phyloP scores from a whole-genome alignment of 2,888 invertebrate genomes.

The Ichneumoninae sp. region DNA sequence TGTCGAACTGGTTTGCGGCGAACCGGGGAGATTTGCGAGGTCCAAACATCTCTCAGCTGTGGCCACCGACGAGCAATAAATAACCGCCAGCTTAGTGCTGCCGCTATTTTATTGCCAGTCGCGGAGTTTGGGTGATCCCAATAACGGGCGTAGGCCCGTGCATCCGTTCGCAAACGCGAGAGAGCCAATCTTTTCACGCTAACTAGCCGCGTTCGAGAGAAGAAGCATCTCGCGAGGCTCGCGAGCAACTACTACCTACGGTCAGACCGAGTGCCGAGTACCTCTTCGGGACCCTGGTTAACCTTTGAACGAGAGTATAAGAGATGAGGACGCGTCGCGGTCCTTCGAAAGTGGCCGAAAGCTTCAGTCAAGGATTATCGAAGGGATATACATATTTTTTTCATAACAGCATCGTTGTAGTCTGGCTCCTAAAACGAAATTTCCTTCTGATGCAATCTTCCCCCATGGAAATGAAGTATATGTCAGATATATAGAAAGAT shows the following conservation, averaged over 20 bases:
- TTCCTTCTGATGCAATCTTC: neutral
- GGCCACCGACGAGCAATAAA: conserved; percentile 82
- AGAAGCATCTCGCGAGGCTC: conserved; percentile 24
- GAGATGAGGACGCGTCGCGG: conserved; percentile 43
- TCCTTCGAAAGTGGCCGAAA: conserved; percentile 60
- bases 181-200: conserved; percentile 83
- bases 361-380: conserved; percentile 57
- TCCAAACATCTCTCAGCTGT: conserved; percentile 81
- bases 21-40: conserved; percentile 15
- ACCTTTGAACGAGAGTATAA: conserved; percentile 78
- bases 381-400: conserved; percentile 37
- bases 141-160: conserved; percentile 76
- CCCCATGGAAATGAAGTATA: too few species aligned
- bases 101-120: conserved; percentile 81
- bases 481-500: too few species aligned
- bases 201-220: conserved; percentile 80
- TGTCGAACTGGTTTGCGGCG: neutral
- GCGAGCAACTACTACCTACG: conserved; percentile 41
- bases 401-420: conserved; percentile 24
- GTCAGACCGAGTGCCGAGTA: conserved; percentile 55
- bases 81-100: conserved; percentile 83
- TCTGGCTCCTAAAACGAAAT: conserved; percentile 25
- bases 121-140: conserved; percentile 80
- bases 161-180: conserved; percentile 77
- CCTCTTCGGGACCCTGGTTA: conserved; percentile 80